Base-by-base conservation (phyloP, 2,797 vertebrate genomes). In the Huso huso region DNA sequence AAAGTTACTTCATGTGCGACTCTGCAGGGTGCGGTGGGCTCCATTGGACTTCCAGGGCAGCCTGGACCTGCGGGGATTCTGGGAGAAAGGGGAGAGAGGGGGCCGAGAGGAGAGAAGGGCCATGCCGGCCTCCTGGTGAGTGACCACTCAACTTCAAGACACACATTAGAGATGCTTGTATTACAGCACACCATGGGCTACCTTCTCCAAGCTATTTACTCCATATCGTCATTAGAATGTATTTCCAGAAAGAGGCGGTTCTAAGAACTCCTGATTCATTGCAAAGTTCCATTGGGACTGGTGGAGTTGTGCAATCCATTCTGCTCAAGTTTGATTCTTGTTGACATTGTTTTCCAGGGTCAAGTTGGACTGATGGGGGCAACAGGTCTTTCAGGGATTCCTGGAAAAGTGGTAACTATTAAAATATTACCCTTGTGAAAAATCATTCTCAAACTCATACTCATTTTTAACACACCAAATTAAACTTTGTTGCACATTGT, bases 31-130 rank as follows among this genome's bases (percentile, higher is more conserved):
- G 77, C 74, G 0, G 4, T 77, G 18, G 94, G 94, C n/a, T 78
- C 74, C 57, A 71, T 10, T 6, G 94, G 94, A 55, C 72, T 82
- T 62, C 75, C 84, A 64, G 94, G 93, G 65, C 73, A 63, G 3
- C 87, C 91, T 0, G 94, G 94, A 1, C 74, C 78, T 0, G 88
- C 86, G 83, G 92, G 93, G 60, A 68, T 70, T 8, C 72, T 77
- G 0, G 94, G 94, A 18, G 71, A 82, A 18, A 77, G 72, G 9
- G 93, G 94, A 11, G 69, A 73, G 60, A 84, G 79, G 67, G 92
- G 92, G 3, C 71, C 62, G 9, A 92, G 90, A 71, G 94, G 93
- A 62, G 88, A 88, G 58, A 95, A 92, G 77, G 94, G 94, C 49
- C 78, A 86, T 68, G 72, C 78, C 58, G 93, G 92, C 72, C 78